Evolutionary conservation across 2,797 vertebrate species (phyloP), one percentile per base, ranked within the genome.

Genomic region (Gobio occitaniae): DNA sequence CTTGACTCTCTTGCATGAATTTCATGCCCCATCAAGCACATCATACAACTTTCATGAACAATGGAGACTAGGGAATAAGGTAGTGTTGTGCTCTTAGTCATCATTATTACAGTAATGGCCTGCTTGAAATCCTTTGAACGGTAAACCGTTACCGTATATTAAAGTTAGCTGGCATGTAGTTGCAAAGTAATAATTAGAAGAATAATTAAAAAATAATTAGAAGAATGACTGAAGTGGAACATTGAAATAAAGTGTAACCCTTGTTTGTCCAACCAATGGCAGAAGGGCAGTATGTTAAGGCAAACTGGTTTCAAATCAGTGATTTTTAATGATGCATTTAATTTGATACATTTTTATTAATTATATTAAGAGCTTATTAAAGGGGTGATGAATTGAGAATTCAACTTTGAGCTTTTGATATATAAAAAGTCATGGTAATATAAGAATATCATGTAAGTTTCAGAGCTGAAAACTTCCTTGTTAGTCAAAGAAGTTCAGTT

Each of bases 1-100:
- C n/a, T 68, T 29, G 32, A 68, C 21, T 78, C 61, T 68, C 83
- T 70, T 68, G 19, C 52, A 69, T 78, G 47, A 59, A 84, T 84
- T 84, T 78, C 50, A 78, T 84, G 83, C 75, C 29, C 50, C 54
- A 68, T 78, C 82, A 84, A 78, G 78, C 52, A 69, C 75, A 59
- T 78, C 82, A 84, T 61, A 61, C 63, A 70, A 70, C 75, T 59
- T 84, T 84, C 38, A 78, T 78, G 74, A 54, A 54, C 61, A 25
- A 47, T 6, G 61, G 72, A 76, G 10, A 66, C 36, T 17, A 56
- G 38, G 59, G 63, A 70, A 56, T 78, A 84, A 61, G 38, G 52
- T 48, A 48, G 70, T 78, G 75, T 70, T 68, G 19, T 70, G 29
- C 38, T 68, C 25, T 70, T n/a, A 48, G 52, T 69, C 74, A 47